Base-by-base conservation (phyloP, 2,888 invertebrate genomes). In the Drosophila acutilabella region DNA sequence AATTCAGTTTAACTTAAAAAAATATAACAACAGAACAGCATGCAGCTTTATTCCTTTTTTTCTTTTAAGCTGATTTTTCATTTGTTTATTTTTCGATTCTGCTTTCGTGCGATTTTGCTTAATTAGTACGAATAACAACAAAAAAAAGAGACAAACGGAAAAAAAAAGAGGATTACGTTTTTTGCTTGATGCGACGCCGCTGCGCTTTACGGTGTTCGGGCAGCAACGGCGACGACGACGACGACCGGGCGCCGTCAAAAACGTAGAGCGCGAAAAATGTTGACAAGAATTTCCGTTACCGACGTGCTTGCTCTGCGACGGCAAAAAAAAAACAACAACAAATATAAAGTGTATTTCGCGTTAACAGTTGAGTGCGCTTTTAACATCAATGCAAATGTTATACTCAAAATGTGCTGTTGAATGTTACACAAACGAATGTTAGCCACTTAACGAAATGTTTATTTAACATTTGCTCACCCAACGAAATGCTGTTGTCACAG, bases 261-360 rank as follows among this genome's bases (percentile, higher is more conserved):
- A 70, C 61, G 73, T 79, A 57, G 52, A 76, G 70, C 73, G 81
- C 78, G 78, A 75, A 73, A 74, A 73, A 67, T 50, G 33, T 67
- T 59, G 53, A 71, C 62, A 58, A 67, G 65, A 76, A 72, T 70
- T 78, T 75, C 85, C 82, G 81, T 82, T 85, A 85, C 60, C 81
- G 81, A 84, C 80, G 74, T 78, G 72, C 77, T 65, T 66, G 75
- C 71, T 54, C 58, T 77, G 61, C 73, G 77, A 52, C 67, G 64
- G 64, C 66, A 18, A 62, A 41, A 51, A 75, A 71, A 71, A 68
- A 76, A 72, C 72, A 72, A 64, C 74, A 75, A 75, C 57, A 76
- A 64, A 38, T 64, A 64, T 14, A 33, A 44, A n/a, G 23, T 47
- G 26, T 44, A 54, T 61, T 52, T 51, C 45, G 54, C 14, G 41